These are phyloP conservation scores for Botia almorhae DNA, from an alignment of 2,797 vertebrate genomes.

Conservation along the genomic window DNA sequence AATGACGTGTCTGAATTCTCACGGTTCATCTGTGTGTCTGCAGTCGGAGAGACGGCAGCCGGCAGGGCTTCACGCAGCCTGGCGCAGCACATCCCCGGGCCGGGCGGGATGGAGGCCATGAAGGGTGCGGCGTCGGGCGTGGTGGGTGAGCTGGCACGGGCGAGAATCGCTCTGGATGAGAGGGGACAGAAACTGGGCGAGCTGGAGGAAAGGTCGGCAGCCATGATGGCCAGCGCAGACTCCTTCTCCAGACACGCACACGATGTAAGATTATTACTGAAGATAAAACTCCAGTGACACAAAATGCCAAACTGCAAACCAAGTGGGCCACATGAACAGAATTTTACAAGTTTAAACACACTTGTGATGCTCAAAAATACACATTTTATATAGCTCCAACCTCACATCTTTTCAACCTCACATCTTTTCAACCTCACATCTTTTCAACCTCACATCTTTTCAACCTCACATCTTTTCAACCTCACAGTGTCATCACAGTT, in stretches of 20 bases:
- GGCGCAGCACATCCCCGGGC: slow-evolving; percentile 95
- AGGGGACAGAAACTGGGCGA: slow-evolving; percentile 95
- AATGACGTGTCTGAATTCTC: neutral
- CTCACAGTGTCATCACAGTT: too few species aligned
- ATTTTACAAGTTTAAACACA: too few species aligned
- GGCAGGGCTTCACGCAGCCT: slow-evolving; percentile 93
- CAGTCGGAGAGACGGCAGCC: slow-evolving; percentile 90
- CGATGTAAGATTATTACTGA: slow-evolving; percentile 76
- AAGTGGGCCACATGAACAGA: too few species aligned
- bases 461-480: too few species aligned
- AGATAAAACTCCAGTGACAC: too few species aligned
- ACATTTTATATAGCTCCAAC: too few species aligned
- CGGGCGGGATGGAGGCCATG: slow-evolving; percentile 93
- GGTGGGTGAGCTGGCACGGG: slow-evolving; percentile 91
- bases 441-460: too few species aligned
- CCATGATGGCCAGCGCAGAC: slow-evolving; percentile 94
- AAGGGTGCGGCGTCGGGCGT: slow-evolving; percentile 95
- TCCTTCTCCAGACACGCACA: slow-evolving; percentile 97
- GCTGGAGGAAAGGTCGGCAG: slow-evolving; percentile 93
- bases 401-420: too few species aligned
- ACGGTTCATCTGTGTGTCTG: slow-evolving; percentile 35
- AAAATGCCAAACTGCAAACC: too few species aligned
- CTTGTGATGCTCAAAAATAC: too few species aligned
- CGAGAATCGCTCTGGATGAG: slow-evolving; percentile 92
- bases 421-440: too few species aligned